Conservation (phyloP, 2,113 vertebrate species). For the Tautogolabrus adspersus region DNA sequence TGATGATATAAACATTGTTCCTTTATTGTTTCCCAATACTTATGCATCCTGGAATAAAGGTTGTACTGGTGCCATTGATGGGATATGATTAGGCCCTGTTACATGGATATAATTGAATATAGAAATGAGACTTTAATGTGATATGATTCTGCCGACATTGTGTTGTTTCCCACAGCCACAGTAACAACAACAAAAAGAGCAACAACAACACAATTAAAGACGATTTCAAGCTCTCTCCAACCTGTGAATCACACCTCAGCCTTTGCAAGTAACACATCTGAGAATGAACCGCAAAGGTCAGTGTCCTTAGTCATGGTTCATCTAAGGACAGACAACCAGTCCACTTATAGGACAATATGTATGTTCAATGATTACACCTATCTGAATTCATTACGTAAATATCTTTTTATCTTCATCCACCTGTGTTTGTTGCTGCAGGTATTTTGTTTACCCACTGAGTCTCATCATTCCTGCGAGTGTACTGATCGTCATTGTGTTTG, state of each 20-base stretch:
- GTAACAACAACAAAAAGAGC: neutral
- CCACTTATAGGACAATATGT: too few species aligned
- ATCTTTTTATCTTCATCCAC: neutral
- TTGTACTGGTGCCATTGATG: too few species aligned
- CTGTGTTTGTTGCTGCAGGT: neutral
- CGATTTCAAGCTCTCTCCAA: neutral
- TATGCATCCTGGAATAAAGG: too few species aligned
- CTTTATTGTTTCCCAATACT: too few species aligned
- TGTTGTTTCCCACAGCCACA: neutral
- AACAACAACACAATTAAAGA: neutral
- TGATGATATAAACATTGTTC: too few species aligned
- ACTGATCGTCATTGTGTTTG: slow-evolving; percentile 8
- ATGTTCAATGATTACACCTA: neutral
- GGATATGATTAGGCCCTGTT: too few species aligned
- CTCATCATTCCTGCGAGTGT: slow-evolving; percentile 17
- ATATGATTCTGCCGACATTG: neutral
- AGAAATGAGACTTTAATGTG: too few species aligned
- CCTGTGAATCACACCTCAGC: neutral
- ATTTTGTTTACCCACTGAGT: neutral
- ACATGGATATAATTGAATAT: too few species aligned
- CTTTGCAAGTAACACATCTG: neutral
- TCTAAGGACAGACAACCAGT: neutral
- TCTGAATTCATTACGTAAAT: neutral
- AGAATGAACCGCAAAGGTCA: neutral
- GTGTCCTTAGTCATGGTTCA: neutral